Base-by-base conservation (phyloP, 2,113 vertebrate genomes). In the Glaucomys volans region DNA sequence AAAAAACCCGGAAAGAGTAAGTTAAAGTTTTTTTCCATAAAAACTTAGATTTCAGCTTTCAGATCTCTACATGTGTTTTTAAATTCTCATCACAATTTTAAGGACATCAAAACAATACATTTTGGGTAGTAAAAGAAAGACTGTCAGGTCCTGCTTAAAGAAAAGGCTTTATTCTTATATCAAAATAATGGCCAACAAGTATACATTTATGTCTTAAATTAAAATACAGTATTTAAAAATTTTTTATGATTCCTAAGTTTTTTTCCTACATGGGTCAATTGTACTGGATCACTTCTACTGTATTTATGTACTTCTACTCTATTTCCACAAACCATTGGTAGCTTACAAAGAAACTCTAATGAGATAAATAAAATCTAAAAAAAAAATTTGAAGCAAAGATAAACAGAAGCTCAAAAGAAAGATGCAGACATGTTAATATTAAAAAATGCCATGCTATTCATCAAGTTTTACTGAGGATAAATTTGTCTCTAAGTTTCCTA, bases 61-160 rank as follows among this genome's bases (percentile, higher is more conserved):
- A 88, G 57, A 44, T 54, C 62, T 81, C 64, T 77, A 12, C 32
- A 85, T 24, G 50, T 40, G 69, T 75, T 90, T 84, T 24, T 26
- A 96, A 96, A 47, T 42, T 94, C 50, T 77, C 5, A 86, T 20
- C 22, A 72, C 7, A 26, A 35, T 82, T 94, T 94, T 71, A 95
- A 90, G 75, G 35, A 96, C 85, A 94, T 37, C 44, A 75, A 89
- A 95, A 85, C 10, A 67, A 18, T 14, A 75, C n/a, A 75, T n/a
- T 80, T 52, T 84, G 69, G 40, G 62, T 82, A 12, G 62, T 69
- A 1, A 52, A 82, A 80, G 24, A 57, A 64, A 72, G 42, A 62
- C 54, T 40, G 32, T 83, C 24, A 69, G 40, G 17, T 24, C n/a
- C 20, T 18, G 59, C 71, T 44, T 76, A 50, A 82, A 50, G 52